Base-by-base conservation (phyloP, 2,888 invertebrate genomes). In the Cynaeus angustus region DNA sequence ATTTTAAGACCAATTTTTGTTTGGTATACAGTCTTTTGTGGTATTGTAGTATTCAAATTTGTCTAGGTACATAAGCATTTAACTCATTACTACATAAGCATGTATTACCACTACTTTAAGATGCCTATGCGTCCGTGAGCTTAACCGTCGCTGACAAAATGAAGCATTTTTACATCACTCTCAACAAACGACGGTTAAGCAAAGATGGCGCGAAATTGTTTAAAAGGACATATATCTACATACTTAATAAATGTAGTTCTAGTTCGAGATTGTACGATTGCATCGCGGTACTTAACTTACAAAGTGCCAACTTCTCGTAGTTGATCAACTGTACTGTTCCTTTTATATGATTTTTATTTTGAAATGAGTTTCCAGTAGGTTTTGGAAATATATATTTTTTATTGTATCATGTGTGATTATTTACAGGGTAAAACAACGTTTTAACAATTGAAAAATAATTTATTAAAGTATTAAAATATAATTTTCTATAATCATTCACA, bases 361-460 rank as follows among this genome's bases (percentile, higher is more conserved):
- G 10, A 7, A 10, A n/a, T n/a, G n/a, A 13, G 8, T 26, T 59
- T 50, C 5, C 10, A 6, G 12, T 41, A 41, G 61, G 48, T 61
- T 61, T 48, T 64, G 52, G 52, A 64, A 41, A n/a, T 52, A 64
- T 64, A 64, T 64, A 64, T 64, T 52, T 64, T 64, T 64, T n/a
- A 9, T 33, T 52, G 8, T 12, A 26, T n/a, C 5, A 8, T 28
- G 62, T 53, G 12, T 52, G 10, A 56, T 64, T 41, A 52, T 41
- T 59, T 46, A 13, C 13, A 14, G 43, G 13, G 26, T 16, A 21
- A 56, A 53, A 8, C 10, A 30, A n/a, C n/a, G 12, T 37, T 9
- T 56, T 48, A 66, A 66, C 66, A 66, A 66, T 56, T 48, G 46
- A 52, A 66, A 21, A 66, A 66, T 66, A 66, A 66, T 66, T 66